Base-by-base conservation (phyloP, 1,140 invertebrate genomes). In the Conus betulinus region DNA sequence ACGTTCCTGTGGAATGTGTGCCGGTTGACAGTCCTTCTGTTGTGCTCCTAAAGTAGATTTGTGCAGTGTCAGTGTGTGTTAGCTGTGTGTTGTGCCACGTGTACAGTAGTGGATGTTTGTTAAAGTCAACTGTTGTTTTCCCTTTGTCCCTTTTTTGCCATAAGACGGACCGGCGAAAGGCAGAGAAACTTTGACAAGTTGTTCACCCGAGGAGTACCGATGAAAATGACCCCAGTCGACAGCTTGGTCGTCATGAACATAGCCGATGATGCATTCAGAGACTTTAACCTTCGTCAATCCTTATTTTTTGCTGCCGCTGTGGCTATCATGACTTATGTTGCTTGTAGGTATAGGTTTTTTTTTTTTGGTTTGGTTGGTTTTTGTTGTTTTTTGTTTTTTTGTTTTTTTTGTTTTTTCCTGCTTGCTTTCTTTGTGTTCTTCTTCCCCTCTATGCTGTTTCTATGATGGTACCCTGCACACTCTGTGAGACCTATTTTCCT, bases 161-260 rank as follows among this genome's bases (percentile, higher is more conserved):
- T 95, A 97, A n/a, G 97, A 96, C 95, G 90, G 96, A 96, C 94
- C 94, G 96, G 57, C 94, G 95, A 86, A 95, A 95, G 89, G 97
- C 95, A 27, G 97, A 97, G 94, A 97, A n/a, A 97, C 95, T 97
- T 97, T 94, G 97, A 97, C 95, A 95, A 96, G 88, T 95, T 96
- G 91, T 97, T 97, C 95, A 96, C 96, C n/a, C 95, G 95, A 78
- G 94, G 96, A 55, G n/a, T n/a, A 55, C 95, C 95, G 76, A 94
- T 96, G 88, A 96, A 96, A 89, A 93, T 97, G 92, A 97, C 96
- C 3, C 96, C 96, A 57, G n/a, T 96, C 63, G 96, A 97, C 93
- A 95, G 94, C 90, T 91, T 95, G 90, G 96, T 97, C 86, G 94
- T 97, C 89, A 95, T 96, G 89, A 96, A 96, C 91, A 93, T 97